Conservation (phyloP, 1,140 invertebrate genomes). For the Acyrthosiphon pisum region DNA sequence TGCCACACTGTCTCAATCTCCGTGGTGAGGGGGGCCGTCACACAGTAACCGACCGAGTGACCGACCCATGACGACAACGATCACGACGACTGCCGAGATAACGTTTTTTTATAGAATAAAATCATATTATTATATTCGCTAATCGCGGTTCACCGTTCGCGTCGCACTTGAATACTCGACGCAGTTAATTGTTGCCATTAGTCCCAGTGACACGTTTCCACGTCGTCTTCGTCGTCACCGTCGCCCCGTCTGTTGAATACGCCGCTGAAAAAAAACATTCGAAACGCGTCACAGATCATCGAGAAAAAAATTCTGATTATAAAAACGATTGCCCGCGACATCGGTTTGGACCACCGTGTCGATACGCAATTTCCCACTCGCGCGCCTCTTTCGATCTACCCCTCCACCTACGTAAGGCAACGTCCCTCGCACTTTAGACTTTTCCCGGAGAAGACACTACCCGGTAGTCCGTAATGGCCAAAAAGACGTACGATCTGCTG, state of each 20-base stretch:
- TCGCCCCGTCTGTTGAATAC: not conserved
- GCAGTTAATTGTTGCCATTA: not conserved
- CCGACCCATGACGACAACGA: not conserved
- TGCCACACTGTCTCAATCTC: not conserved
- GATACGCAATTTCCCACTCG: not conserved
- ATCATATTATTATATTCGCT: not conserved
- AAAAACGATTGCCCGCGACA: not conserved
- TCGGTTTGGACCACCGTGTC: not conserved
- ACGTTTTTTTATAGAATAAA: not conserved
- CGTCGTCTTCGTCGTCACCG: not conserved
- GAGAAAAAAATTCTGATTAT: not conserved
- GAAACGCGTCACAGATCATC: not conserved
- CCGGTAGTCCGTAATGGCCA: slow-evolving; percentile 71
- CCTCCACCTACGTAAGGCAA: not conserved
- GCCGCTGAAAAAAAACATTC: not conserved
- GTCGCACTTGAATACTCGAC: not conserved
- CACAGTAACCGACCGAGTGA: not conserved
- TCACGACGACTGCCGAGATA: not conserved
- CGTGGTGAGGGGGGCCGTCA: not conserved
- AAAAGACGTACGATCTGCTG: slow-evolving; percentile 97
- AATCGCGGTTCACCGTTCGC: not conserved
- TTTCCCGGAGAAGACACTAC: not conserved
- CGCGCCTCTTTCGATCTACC: not conserved
- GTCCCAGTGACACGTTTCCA: not conserved
- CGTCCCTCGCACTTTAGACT: not conserved